Evolutionary conservation across 2,888 invertebrate genomes (phyloP).

Genomic region (Deilephila elpenor): DNA sequence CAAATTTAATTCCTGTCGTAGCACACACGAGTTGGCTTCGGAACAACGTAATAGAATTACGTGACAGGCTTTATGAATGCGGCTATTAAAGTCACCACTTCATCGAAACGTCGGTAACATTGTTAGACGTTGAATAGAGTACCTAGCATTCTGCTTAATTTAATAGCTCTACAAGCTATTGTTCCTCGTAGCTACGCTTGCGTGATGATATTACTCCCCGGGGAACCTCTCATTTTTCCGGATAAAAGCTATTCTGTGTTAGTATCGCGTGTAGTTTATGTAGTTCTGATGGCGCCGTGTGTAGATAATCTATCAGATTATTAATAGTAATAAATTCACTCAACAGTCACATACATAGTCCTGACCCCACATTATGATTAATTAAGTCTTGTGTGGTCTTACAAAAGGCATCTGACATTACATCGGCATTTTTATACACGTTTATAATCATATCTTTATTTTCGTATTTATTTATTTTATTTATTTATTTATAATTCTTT

Average conservation of each 20-base stretch:
- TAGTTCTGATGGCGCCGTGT: background rate
- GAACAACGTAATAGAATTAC: constrained; percentile 30
- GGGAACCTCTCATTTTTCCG: constrained; percentile 2
- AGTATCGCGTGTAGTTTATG: background rate
- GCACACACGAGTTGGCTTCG: constrained; percentile 24
- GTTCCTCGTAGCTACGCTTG: background rate
- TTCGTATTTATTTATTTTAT: no score
- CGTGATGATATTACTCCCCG: background rate
- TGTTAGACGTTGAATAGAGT: background rate
- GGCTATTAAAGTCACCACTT: constrained; percentile 14
- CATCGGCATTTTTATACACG: no score
- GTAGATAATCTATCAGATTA: background rate
- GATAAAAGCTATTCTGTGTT: constrained; percentile 1
- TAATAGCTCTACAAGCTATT: background rate
- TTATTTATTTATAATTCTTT: no score
- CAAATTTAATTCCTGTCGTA: constrained; percentile 22
- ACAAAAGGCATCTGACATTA: no score
- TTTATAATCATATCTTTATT: no score
- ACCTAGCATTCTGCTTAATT: background rate
- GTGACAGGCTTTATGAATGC: constrained; percentile 30
- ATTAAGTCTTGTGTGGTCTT: no score
- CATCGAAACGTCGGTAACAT: constrained; percentile 10
- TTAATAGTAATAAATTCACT: background rate
- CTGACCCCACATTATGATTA: no score
- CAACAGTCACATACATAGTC: no score